phyloP scores from a whole-genome alignment of 2,888 invertebrate species.

The Chymomyza fuscimana region DNA sequence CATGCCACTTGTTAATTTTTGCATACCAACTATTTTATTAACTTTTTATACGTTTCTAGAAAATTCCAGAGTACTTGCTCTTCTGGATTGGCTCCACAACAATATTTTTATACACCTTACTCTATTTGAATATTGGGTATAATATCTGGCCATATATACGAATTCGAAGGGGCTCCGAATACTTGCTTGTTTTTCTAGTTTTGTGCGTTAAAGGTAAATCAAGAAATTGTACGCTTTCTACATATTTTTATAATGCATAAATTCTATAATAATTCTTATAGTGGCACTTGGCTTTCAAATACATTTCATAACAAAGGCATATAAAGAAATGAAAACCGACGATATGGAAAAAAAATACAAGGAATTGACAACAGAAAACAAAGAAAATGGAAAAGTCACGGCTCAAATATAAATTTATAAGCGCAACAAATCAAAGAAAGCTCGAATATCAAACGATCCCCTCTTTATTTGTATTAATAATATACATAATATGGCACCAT shows the following conservation, averaged over 20 bases:
- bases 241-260: background rate
- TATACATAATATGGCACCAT: background rate
- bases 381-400: background rate
- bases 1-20: too few relatives aligned
- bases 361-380: background rate
- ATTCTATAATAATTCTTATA: background rate
- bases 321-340: background rate
- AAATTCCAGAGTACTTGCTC: background rate
- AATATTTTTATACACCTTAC: background rate
- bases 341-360: background rate
- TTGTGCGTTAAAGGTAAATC: background rate
- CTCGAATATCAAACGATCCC: background rate
- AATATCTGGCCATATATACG: background rate
- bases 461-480: background rate
- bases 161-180: background rate
- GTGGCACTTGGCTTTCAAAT: background rate
- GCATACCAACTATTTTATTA: background rate
- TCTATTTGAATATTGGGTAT: background rate
- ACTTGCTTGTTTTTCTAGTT: background rate
- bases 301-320: background rate
- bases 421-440: background rate
- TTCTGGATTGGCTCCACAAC: background rate
- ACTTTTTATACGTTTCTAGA: background rate
- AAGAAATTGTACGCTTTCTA: background rate
- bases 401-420: background rate